Evolutionary conservation across 1,140 invertebrate genomes (phyloP), one percentile per base, ranked within the genome.

Genomic region (Eubasilissa regina): DNA sequence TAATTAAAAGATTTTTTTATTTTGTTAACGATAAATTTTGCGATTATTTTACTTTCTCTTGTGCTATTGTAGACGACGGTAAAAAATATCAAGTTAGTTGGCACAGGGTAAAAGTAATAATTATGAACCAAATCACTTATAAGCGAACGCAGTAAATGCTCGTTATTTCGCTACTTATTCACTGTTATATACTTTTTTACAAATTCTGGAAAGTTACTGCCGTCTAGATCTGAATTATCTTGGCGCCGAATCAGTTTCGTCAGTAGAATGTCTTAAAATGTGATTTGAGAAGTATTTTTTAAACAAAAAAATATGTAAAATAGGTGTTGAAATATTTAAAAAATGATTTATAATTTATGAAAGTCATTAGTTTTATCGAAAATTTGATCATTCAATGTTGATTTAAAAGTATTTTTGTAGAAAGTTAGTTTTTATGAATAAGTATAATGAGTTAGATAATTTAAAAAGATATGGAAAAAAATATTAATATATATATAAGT

Each of bases 181-280:
- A 13, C 48, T 8, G 11, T 13, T 4, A 51, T 51, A 13, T 4
- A 62, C 25, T 17, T 25, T 13, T 56, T 62, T 35, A 62, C 3
- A 62, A 13, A 62, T 35, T 62, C 13, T 25, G 21, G 0, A 56
- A 62, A 62, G 12, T 13, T 35, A 43, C 6, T 21, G 44, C 43
- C n/a, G 6, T 48, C 44, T 10, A 10, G 44, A 19, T 68, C 12
- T 70, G 47, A 70, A 48, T 70, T 19, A 70, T 70, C 66, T 47
- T 70, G 44, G 66, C 66, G 66, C 66, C 45, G 9, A 70, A 21
- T 70, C 66, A 47, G 15, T 70, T 25, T 62, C 25, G 58, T 13
- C 25, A 56, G 53, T 8, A 7, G 25, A 25, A 62, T 35, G 6
- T 35, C 6, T 35, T 35, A 21, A 62, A 25, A 62, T 62, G 58